A percentile compares a stretch with the other conserved stretches of the same genome.
Conservation (phyloP, 2,888 invertebrate species). For the Agelastica alni region DNA sequence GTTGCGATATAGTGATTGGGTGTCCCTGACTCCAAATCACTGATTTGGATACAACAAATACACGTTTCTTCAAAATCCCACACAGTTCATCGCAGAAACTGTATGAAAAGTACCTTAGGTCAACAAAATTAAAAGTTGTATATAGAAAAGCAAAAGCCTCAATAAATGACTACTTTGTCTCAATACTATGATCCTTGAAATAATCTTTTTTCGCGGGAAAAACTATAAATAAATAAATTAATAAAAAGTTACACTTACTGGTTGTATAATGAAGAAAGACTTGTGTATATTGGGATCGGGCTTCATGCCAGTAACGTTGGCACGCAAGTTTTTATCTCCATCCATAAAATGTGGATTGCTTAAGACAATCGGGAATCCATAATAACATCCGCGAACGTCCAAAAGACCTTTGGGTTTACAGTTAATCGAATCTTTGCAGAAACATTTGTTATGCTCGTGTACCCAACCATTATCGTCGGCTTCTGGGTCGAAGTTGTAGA, state of each 20-base stretch:
- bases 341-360: slow-evolving; percentile 88
- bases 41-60: no score
- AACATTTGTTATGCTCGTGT: slow-evolving; percentile 79
- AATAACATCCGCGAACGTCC: slow-evolving; percentile 86
- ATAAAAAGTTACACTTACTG: slow-evolving; percentile 59
- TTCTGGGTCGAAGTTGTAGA: slow-evolving; percentile 76
- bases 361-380: slow-evolving; percentile 86
- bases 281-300: slow-evolving; percentile 69
- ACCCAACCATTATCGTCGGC: slow-evolving; percentile 77
- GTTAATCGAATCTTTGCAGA: slow-evolving; percentile 65
- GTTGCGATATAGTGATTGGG: no score
- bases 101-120: no score
- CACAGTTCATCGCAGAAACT: no score
- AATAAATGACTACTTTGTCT: no score
- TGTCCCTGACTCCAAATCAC: no score
- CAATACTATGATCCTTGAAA: no score
- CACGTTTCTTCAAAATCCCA: no score
- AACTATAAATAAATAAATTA: neutral
- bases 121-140: no score
- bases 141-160: no score
- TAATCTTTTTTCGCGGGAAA: no score
- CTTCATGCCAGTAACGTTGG: slow-evolving; percentile 66
- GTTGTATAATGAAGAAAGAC: slow-evolving; percentile 77
- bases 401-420: slow-evolving; percentile 77
- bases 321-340: slow-evolving; percentile 66